Conservation (phyloP, 2,113 vertebrate species). For the Hymenochirus boettgeri region DNA sequence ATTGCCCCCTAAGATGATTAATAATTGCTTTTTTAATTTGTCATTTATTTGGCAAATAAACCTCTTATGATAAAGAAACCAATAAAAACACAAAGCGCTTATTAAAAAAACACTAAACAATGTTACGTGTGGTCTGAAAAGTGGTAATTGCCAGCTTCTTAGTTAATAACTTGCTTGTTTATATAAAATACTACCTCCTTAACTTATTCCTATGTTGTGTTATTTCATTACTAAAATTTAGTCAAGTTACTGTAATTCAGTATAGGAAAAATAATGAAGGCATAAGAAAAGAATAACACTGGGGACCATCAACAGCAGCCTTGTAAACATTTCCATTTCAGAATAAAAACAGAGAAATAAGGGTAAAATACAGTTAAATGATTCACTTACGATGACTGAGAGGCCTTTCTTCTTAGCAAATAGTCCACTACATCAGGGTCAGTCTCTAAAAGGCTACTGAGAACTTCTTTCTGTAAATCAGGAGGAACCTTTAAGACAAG, state of each 20-base stretch:
- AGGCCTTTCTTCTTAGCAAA: slow-evolving; percentile 86
- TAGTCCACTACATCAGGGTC: slow-evolving; percentile 96
- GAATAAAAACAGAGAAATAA: slow-evolving; percentile 26
- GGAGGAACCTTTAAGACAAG: slow-evolving; percentile 74
- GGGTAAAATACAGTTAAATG: slow-evolving; percentile 39
- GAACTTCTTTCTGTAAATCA: slow-evolving; percentile 93
- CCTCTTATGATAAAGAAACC: too few species aligned
- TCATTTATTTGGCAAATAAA: too few species aligned
- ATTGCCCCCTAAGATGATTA: too few species aligned
- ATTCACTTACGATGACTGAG: slow-evolving; percentile 80
- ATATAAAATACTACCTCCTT: too few species aligned
- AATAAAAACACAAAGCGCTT: too few species aligned
- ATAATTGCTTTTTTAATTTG: too few species aligned
- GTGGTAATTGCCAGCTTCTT: too few species aligned
- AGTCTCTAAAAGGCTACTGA: slow-evolving; percentile 86
- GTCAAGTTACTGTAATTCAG: background rate
- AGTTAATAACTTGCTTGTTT: too few species aligned
- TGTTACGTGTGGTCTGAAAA: too few species aligned
- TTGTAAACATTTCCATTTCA: slow-evolving; percentile 48
- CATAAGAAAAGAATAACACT: background rate
- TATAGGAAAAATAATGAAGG: background rate
- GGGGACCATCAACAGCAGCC: slow-evolving; percentile 40
- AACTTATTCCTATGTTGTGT: background rate
- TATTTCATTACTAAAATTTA: background rate
- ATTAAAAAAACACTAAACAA: too few species aligned